Evolutionary conservation across 1,140 invertebrate species (phyloP).

Genomic region (Lepidurus apus): DNA sequence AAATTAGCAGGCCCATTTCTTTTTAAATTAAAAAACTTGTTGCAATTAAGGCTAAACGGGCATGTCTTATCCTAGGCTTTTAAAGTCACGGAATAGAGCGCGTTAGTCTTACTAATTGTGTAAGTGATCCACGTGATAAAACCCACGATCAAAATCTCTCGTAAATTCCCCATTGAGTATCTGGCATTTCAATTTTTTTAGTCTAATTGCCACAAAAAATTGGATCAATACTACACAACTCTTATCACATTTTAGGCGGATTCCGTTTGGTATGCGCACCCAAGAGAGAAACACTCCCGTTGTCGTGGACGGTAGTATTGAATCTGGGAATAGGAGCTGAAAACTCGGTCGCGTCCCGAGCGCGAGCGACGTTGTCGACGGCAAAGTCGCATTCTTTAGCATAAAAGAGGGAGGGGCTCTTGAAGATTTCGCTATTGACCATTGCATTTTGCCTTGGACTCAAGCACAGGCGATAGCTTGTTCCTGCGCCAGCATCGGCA

Average conservation of each 20-base stretch:
- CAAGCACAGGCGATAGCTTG: not conserved
- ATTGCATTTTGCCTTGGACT: not conserved
- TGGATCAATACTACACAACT: not conserved
- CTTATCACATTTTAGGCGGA: too few relatives aligned
- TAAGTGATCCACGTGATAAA: not conserved
- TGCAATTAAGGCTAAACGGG: too few relatives aligned
- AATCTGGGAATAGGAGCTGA: not conserved
- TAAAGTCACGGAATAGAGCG: not conserved
- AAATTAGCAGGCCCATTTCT: too few relatives aligned
- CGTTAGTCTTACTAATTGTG: not conserved
- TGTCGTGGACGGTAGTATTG: not conserved
- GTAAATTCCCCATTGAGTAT: not conserved
- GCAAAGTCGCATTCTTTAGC: not conserved
- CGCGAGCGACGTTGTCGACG: not conserved
- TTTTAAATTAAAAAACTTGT: too few relatives aligned
- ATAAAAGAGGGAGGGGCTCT: not conserved
- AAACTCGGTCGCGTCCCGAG: not conserved
- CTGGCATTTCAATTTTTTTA: not conserved
- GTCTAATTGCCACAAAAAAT: not conserved
- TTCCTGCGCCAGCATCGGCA: too few relatives aligned
- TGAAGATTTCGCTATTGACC: slow-evolving; percentile 1
- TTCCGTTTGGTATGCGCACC: not conserved
- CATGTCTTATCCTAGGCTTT: not conserved
- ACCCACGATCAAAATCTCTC: not conserved
- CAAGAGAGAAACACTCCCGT: not conserved